These are phyloP conservation scores for Amphipyra berbera DNA, from an alignment of 2,888 invertebrate genomes.

Conservation along the genomic window DNA sequence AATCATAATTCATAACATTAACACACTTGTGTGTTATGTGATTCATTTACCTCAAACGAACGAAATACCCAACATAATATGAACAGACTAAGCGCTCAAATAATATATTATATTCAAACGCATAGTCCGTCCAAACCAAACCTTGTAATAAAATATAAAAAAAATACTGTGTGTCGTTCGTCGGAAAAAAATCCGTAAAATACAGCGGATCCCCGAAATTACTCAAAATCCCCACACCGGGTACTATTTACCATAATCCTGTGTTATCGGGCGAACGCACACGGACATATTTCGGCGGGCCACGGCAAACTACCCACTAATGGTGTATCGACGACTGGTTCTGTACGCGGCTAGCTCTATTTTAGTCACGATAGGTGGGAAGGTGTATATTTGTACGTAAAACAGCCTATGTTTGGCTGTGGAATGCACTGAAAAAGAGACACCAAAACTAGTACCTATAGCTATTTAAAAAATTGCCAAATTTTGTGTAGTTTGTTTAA, in stretches of 20 bases:
- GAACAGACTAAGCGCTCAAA: neutral
- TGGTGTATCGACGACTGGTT: slow-evolving; percentile 41
- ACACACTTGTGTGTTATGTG: no score
- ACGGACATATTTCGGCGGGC: slow-evolving; percentile 69
- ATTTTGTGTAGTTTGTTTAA: no score
- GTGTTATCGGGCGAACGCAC: slow-evolving; percentile 74
- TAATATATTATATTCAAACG: slow-evolving; percentile 1
- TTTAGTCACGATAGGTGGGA: slow-evolving; percentile 9
- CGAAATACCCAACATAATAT: no score
- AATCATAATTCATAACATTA: no score
- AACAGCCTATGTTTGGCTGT: no score
- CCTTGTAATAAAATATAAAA: slow-evolving; percentile 12
- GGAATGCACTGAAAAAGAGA: no score
- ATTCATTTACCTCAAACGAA: no score
- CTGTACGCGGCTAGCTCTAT: slow-evolving; percentile 26
- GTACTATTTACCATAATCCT: slow-evolving; percentile 79
- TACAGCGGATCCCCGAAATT: slow-evolving; percentile 74
- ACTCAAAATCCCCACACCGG: slow-evolving; percentile 70
- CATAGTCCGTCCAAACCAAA: neutral
- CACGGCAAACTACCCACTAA: slow-evolving; percentile 53
- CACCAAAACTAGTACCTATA: no score
- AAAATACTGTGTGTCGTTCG: slow-evolving; percentile 49
- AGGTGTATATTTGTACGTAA: no score
- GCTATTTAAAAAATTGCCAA: no score
- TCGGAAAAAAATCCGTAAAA: slow-evolving; percentile 71